Evolutionary conservation across 2,797 vertebrate genomes (phyloP).

Genomic region (Eidolon dupreanum): DNA sequence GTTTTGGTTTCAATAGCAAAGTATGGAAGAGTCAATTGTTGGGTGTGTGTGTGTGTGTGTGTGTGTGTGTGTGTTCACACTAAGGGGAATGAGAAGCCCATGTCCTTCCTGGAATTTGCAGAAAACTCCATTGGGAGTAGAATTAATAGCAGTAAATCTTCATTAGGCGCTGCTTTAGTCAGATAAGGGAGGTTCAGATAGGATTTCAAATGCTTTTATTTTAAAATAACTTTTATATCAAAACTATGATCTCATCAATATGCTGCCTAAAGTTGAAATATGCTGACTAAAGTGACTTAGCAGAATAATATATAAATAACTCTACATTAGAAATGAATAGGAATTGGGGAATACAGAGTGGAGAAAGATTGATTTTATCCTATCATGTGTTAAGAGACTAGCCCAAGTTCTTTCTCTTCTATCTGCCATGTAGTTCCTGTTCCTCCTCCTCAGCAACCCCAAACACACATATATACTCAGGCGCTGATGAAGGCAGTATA

Average conservation of each 20-base stretch:
- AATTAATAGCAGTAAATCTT: not conserved
- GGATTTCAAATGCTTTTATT: conserved; percentile 30
- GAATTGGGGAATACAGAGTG: not conserved
- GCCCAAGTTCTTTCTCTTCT: not conserved
- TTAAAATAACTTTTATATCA: not conserved
- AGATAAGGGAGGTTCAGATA: not conserved
- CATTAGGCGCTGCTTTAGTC: not conserved
- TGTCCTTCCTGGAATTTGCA: not conserved
- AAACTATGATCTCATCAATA: not conserved
- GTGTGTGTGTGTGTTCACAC: no score
- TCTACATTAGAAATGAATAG: not conserved
- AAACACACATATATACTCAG: not conserved
- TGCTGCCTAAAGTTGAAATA: not conserved
- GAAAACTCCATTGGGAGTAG: not conserved
- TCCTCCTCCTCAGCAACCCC: not conserved
- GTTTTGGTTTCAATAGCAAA: not conserved
- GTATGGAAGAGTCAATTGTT: not conserved
- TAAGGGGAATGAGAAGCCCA: not conserved
- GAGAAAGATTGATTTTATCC: not conserved
- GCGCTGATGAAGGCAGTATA: not conserved
- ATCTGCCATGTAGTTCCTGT: not conserved
- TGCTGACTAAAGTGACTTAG: not conserved
- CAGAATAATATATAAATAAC: not conserved
- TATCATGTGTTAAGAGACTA: not conserved
- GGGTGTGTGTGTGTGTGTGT: no score